phyloP scores from a whole-genome alignment of 2,113 vertebrate species.

The Scytalopus superciliaris region DNA sequence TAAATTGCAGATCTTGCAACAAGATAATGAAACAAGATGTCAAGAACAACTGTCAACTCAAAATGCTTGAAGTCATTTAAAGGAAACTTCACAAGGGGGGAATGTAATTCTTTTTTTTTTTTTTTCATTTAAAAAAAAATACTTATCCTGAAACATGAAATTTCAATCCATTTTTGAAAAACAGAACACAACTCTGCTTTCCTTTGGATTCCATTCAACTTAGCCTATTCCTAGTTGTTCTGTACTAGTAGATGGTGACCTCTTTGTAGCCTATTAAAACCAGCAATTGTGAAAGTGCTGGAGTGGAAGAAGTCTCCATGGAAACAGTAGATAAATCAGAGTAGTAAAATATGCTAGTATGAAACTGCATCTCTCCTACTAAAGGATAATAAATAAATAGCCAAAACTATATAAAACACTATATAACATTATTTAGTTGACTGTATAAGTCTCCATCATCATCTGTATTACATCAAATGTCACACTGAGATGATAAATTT shows the following conservation, averaged over 20 bases:
- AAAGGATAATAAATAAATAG: not conserved
- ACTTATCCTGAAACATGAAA: not conserved
- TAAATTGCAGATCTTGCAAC: not conserved
- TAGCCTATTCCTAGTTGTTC: not conserved
- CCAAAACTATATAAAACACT: not conserved
- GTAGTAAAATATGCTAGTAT: not conserved
- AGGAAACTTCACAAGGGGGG: not conserved
- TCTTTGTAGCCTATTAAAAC: not conserved
- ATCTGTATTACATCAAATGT: not conserved
- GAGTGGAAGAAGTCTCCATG: not conserved
- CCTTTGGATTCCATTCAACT: not conserved
- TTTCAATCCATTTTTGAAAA: not conserved
- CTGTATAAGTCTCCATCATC: not conserved
- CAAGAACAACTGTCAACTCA: not conserved
- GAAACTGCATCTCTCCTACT: not conserved
- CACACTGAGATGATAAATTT: not conserved
- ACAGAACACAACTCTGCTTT: not conserved
- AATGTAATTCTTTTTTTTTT: not conserved
- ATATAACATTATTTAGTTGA: not conserved
- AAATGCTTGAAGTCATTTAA: not conserved
- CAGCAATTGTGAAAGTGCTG: not conserved
- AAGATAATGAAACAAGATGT: not conserved
- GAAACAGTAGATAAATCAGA: not conserved
- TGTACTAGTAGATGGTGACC: not conserved
- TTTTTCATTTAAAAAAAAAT: not conserved